Conservation (phyloP, 92 coral and sea anemone species). For the Paramuricea clavata region DNA sequence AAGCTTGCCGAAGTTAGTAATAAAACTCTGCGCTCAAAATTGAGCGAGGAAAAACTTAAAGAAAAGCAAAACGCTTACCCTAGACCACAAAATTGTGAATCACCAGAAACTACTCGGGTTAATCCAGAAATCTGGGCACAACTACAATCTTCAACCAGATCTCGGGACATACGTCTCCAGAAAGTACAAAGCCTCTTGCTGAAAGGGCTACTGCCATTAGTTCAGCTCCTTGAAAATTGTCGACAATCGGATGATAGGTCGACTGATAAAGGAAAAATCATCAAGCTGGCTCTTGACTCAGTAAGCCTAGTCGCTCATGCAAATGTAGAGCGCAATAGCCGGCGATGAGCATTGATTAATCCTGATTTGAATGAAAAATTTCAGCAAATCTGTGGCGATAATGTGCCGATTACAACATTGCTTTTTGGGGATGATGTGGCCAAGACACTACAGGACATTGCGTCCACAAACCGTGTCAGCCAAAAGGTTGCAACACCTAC, state of each 20-base stretch:
- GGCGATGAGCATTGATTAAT: conserved; percentile 47
- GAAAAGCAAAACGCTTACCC: conserved; percentile 14
- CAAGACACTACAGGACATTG: conserved; percentile 59
- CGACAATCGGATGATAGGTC: not conserved
- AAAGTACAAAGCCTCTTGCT: too few relatives aligned
- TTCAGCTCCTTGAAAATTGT: conserved; percentile 2
- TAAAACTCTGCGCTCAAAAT: not conserved
- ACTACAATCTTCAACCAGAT: too few relatives aligned
- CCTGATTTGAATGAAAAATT: conserved; percentile 62
- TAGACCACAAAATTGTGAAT: too few relatives aligned
- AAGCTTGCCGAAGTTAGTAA: not conserved
- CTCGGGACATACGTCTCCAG: too few relatives aligned
- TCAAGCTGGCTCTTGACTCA: not conserved
- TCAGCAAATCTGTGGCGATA: conserved; percentile 57
- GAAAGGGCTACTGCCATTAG: conserved; percentile 1
- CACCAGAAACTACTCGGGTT: too few relatives aligned
- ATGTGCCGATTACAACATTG: conserved; percentile 35
- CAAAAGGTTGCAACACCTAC: not conserved
- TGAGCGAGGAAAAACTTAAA: not conserved
- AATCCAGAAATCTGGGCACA: too few relatives aligned
- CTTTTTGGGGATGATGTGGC: conserved; percentile 61
- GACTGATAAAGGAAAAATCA: not conserved
- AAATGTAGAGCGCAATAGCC: conserved; percentile 3
- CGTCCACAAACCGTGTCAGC: conserved; percentile 64
- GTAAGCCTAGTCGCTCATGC: not conserved